A percentile compares a stretch with the other conserved stretches of the same genome.
phyloP scores from a whole-genome alignment of 2,113 vertebrate species.

The Labeo catla region DNA sequence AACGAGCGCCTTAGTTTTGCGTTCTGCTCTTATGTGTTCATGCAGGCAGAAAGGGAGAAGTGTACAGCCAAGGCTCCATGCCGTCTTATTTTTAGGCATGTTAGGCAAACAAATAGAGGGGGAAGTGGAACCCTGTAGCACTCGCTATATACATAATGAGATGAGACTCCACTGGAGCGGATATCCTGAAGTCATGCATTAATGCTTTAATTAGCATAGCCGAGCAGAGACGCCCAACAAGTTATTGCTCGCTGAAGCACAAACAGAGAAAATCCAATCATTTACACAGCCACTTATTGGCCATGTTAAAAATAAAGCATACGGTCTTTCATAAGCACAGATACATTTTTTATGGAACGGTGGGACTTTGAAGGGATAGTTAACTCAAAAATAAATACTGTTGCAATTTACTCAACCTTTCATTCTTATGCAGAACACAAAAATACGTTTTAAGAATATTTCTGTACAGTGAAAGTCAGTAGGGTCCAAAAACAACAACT shows the following conservation, averaged over 20 bases:
- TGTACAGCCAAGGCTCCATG: neutral
- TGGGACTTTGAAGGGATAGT: neutral
- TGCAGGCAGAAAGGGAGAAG: neutral
- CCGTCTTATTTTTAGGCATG: slow-evolving; percentile 46
- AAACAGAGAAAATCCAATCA: slow-evolving; percentile 49
- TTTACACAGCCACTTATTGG: slow-evolving; percentile 46
- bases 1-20: neutral
- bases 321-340: neutral
- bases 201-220: slow-evolving; percentile 57
- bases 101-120: slow-evolving; percentile 47
- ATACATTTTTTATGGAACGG: neutral
- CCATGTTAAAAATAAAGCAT: slow-evolving; percentile 24
- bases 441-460: neutral
- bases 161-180: slow-evolving; percentile 47
- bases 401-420: neutral
- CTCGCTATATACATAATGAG: slow-evolving; percentile 47
- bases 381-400: neutral
- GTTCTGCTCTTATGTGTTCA: neutral
- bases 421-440: neutral
- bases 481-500: neutral
- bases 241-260: slow-evolving; percentile 56
- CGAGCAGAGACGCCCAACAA: slow-evolving; percentile 55
- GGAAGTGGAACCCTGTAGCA: slow-evolving; percentile 40
- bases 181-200: slow-evolving; percentile 53
- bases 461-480: neutral